These are phyloP conservation scores for Actinia tenebrosa DNA, from an alignment of 64 coral and sea anemone genomes.

Conservation along the genomic window DNA sequence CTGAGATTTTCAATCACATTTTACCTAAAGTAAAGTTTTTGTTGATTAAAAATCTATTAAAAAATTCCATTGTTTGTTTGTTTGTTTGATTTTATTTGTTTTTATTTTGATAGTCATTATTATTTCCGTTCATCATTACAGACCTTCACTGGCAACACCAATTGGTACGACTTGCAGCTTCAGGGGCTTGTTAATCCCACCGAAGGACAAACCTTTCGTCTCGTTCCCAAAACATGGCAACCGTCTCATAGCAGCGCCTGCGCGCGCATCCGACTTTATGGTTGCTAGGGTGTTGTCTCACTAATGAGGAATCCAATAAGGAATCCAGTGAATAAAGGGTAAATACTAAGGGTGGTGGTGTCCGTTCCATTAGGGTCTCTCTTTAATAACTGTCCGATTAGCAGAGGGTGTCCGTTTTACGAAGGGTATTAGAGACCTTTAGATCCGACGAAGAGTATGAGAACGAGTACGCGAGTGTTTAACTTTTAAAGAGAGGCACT, in stretches of 20 bases:
- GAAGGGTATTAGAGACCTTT: too few relatives aligned
- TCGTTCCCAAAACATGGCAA: slow-evolving; percentile 60
- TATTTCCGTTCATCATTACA: neutral
- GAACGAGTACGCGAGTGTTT: too few relatives aligned
- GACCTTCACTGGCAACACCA: slow-evolving; percentile 70
- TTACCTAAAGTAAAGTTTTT: too few relatives aligned
- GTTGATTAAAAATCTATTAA: too few relatives aligned
- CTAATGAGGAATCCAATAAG: neutral
- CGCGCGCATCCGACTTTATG: slow-evolving; percentile 1
- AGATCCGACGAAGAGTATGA: too few relatives aligned
- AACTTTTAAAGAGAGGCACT: too few relatives aligned
- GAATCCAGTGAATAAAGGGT: neutral
- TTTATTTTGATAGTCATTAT: too few relatives aligned
- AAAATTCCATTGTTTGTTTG: too few relatives aligned
- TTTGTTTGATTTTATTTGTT: too few relatives aligned
- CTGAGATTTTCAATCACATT: too few relatives aligned
- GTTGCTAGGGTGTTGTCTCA: neutral
- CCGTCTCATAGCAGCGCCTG: neutral
- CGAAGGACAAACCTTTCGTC: slow-evolving; percentile 33
- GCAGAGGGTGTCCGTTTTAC: too few relatives aligned
- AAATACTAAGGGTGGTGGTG: neutral
- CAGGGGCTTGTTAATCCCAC: slow-evolving; percentile 58
- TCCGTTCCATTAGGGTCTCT: neutral
- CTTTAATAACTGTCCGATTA: neutral
- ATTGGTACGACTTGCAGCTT: slow-evolving; percentile 63